These are phyloP conservation scores for Bovichtus variegatus DNA, from an alignment of 2,797 vertebrate genomes.

Conservation along the genomic window DNA sequence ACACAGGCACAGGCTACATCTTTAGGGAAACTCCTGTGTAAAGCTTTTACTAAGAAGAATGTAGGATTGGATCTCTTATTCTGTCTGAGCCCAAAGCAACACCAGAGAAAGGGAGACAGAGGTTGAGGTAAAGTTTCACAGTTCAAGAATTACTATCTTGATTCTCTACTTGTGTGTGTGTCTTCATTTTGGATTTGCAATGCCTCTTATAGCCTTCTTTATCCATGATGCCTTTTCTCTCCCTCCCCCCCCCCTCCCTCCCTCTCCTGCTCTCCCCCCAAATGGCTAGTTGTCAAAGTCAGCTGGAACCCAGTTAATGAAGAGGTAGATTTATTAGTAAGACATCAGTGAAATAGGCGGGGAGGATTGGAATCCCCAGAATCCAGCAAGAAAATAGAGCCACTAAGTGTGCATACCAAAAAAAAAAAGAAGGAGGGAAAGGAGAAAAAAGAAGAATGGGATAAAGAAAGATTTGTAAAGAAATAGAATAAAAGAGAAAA, in stretches of 20 bases:
- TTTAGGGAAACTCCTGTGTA: conserved; percentile 33
- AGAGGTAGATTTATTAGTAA: conserved; percentile 78
- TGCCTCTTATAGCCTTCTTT: conserved; percentile 25
- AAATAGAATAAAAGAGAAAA: conserved; percentile 6
- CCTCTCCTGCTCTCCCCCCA: conserved; percentile 53
- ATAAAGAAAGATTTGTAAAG: conserved; percentile 4
- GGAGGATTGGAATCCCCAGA: conserved; percentile 42
- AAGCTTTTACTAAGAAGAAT: conserved; percentile 33
- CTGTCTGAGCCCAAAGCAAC: conserved; percentile 15
- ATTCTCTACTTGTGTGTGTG: conserved; percentile 41
- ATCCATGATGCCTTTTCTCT: conserved; percentile 28
- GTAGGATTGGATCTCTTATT: conserved; percentile 6
- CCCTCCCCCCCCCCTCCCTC: not conserved
- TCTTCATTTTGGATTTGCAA: conserved; percentile 36
- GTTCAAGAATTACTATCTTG: conserved; percentile 42
- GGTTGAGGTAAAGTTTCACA: conserved; percentile 60
- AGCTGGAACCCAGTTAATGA: conserved; percentile 80
- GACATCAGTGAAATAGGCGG: conserved; percentile 48
- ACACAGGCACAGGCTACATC: conserved; percentile 26
- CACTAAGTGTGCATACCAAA: conserved; percentile 52
- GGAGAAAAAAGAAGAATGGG: conserved; percentile 6
- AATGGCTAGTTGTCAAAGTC: conserved; percentile 83
- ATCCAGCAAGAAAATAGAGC: conserved; percentile 56
- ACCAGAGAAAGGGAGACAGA: conserved; percentile 17
- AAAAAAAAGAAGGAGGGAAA: conserved; percentile 14